Conservation (phyloP, 2,888 invertebrate species). For the Thera obeliscata region DNA sequence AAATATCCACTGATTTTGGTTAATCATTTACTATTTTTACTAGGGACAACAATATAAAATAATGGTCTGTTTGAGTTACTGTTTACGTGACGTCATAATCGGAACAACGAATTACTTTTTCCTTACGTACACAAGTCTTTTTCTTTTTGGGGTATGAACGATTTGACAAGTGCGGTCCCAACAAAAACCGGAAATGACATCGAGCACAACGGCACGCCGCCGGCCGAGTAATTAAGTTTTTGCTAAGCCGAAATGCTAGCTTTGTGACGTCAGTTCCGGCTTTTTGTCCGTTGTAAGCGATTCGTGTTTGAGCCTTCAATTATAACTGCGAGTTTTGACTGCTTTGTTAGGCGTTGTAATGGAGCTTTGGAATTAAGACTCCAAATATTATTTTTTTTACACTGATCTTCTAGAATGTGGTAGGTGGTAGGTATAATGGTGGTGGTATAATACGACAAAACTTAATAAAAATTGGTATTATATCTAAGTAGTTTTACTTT, state of each 20-base stretch:
- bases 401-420: no score
- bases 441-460: no score
- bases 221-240: slow-evolving; percentile 63
- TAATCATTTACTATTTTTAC: no score
- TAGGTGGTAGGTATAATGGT: no score
- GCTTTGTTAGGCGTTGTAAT: slow-evolving; percentile 7
- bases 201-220: slow-evolving; percentile 45
- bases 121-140: not conserved
- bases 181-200: slow-evolving; percentile 60
- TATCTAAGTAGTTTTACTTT: no score
- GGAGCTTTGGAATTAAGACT: not conserved
- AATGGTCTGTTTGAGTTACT: no score
- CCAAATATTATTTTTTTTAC: not conserved
- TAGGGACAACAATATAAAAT: no score
- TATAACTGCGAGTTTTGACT: slow-evolving; percentile 22
- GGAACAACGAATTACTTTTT: not conserved
- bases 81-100: not conserved
- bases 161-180: slow-evolving; percentile 25
- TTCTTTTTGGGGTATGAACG: slow-evolving; percentile 6
- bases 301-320: slow-evolving; percentile 28
- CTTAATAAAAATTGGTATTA: no score
- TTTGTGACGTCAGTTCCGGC: slow-evolving; percentile 41
- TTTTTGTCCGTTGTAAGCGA: slow-evolving; percentile 33
- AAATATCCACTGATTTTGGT: no score
- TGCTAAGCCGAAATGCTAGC: slow-evolving; percentile 48